phyloP scores from a whole-genome alignment of 2,113 vertebrate genomes.

The Ornithorhynchus anatinus region DNA sequence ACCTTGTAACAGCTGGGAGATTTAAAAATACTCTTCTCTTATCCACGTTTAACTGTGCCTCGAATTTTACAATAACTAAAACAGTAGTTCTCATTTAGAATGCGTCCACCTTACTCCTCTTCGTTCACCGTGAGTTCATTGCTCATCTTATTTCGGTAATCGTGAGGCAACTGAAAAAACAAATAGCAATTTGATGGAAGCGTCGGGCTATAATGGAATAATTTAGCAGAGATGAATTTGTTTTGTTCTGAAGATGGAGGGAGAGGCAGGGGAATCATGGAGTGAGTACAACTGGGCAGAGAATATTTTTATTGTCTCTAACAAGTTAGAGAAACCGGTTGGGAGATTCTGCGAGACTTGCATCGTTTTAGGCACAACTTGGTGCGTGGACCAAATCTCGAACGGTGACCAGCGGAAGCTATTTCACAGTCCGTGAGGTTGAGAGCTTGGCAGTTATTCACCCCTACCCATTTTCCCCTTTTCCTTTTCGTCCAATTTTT shows the following conservation, averaged over 20 bases:
- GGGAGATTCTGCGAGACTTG: too few relatives aligned
- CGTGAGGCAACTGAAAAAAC: background rate
- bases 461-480: too few relatives aligned
- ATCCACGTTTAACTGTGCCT: background rate
- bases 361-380: too few relatives aligned
- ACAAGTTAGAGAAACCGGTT: too few relatives aligned
- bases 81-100: background rate
- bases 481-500: too few relatives aligned
- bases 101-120: background rate
- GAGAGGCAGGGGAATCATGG: too few relatives aligned
- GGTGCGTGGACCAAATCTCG: too few relatives aligned
- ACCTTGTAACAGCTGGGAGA: background rate
- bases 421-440: too few relatives aligned
- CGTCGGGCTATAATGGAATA: background rate
- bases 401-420: too few relatives aligned
- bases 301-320: too few relatives aligned
- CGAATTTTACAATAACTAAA: background rate
- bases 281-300: too few relatives aligned
- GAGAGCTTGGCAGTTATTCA: too few relatives aligned
- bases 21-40: conserved; percentile 1
- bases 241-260: background rate
- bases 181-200: background rate
- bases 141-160: background rate
- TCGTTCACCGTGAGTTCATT: background rate
- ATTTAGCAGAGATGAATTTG: background rate